A percentile compares a stretch with the other conserved stretches of the same genome.
phyloP scores from a whole-genome alignment of 2,888 invertebrate genomes.

The Odontomyia ornata region DNA sequence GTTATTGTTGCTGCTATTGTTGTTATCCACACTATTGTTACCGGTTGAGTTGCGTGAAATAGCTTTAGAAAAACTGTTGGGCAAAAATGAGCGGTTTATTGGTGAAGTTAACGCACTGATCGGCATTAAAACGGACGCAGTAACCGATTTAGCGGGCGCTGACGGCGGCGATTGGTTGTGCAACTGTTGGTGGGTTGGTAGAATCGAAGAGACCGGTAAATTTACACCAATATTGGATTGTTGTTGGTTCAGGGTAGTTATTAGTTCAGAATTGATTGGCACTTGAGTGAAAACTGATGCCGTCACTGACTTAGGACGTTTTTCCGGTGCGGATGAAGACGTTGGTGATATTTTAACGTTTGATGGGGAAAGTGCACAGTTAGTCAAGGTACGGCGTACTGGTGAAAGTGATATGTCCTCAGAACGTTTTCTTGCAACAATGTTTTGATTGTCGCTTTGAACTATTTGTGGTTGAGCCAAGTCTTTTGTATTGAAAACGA shows the following conservation, averaged over 20 bases:
- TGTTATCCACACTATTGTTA: constrained; percentile 21
- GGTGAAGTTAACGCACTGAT: constrained; percentile 51
- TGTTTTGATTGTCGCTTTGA: neutral
- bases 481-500: neutral
- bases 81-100: constrained; percentile 38
- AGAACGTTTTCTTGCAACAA: constrained; percentile 38
- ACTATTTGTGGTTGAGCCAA: neutral
- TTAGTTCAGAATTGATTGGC: constrained; percentile 44
- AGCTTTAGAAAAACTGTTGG: neutral
- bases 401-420: constrained; percentile 50
- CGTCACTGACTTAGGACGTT: constrained; percentile 62
- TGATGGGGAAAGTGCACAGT: constrained; percentile 51
- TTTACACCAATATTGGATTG: constrained; percentile 2
- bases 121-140: constrained; percentile 58
- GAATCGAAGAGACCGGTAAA: neutral
- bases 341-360: neutral
- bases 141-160: constrained; percentile 56
- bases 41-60: neutral
- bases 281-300: constrained; percentile 58
- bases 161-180: constrained; percentile 45
- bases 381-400: constrained; percentile 52
- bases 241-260: constrained; percentile 25
- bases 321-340: constrained; percentile 21
- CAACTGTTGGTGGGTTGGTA: constrained; percentile 26
- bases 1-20: constrained; percentile 31